Percentiles rank a stretch among this genome's conserved stretches.
These are phyloP conservation scores for Limanda limanda DNA, from an alignment of 2,113 vertebrate genomes.

Conservation along the genomic window DNA sequence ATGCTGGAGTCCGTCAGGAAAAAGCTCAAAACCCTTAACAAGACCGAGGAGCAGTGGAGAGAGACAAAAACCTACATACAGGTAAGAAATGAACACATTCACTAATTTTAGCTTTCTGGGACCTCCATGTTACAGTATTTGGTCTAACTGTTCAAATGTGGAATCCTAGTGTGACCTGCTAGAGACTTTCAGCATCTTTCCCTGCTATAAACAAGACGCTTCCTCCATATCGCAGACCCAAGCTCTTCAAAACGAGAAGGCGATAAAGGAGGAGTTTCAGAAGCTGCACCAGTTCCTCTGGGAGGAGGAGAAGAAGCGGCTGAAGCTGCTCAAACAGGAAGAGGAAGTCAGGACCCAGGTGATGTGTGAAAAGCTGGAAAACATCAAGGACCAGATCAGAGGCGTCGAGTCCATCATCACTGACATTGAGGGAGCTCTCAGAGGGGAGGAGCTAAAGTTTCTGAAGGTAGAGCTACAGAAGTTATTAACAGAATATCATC, in stretches of 20 bases:
- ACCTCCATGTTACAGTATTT: too few relatives aligned
- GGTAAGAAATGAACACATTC: slow-evolving; percentile 40
- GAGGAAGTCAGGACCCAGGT: slow-evolving; percentile 56
- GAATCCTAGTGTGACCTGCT: background rate
- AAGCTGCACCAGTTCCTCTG: slow-evolving; percentile 67
- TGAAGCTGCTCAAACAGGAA: slow-evolving; percentile 69
- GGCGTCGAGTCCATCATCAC: slow-evolving; percentile 52
- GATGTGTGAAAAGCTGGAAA: slow-evolving; percentile 65
- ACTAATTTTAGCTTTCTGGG: background rate
- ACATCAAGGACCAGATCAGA: slow-evolving; percentile 58
- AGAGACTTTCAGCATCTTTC: background rate
- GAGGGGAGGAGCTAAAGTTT: slow-evolving; percentile 55
- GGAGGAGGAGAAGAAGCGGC: slow-evolving; percentile 59
- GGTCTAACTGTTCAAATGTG: background rate
- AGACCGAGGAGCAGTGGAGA: slow-evolving; percentile 61
- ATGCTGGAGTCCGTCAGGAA: slow-evolving; percentile 57
- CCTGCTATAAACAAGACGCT: background rate
- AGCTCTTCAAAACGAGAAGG: slow-evolving; percentile 42
- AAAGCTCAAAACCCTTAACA: slow-evolving; percentile 55
- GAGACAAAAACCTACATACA: slow-evolving; percentile 63
- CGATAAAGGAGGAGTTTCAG: slow-evolving; percentile 74
- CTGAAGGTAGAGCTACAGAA: slow-evolving; percentile 61
- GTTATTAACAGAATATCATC: background rate
- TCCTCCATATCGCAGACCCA: slow-evolving; percentile 60
- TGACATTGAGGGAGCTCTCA: slow-evolving; percentile 40